These are phyloP conservation scores for Sinopyrophorus schimmeli DNA, from an alignment of 2,888 invertebrate genomes.

Conservation along the genomic window DNA sequence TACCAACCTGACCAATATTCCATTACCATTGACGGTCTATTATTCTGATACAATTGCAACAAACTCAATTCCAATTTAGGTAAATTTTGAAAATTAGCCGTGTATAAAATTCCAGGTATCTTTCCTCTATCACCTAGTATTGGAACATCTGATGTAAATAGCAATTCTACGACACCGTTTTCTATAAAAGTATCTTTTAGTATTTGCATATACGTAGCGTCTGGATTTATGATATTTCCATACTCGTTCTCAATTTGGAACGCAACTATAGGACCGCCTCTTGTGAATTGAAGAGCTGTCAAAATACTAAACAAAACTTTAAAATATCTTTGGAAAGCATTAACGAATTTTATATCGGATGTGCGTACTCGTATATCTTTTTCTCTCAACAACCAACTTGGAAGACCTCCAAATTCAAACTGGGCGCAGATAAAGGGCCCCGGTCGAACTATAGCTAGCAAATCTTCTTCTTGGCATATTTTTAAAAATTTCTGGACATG, in stretches of 20 bases:
- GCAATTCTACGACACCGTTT: slow-evolving; percentile 55
- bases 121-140: slow-evolving; percentile 15
- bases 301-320: slow-evolving; percentile 57
- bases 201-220: too few relatives aligned
- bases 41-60: slow-evolving; percentile 54
- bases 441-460: slow-evolving; percentile 78
- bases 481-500: slow-evolving; percentile 68
- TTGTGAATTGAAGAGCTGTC: slow-evolving; percentile 61
- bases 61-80: slow-evolving; percentile 52
- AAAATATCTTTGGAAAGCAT: slow-evolving; percentile 58
- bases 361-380: slow-evolving; percentile 56
- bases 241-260: slow-evolving; percentile 94
- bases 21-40: slow-evolving; percentile 61
- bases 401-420: slow-evolving; percentile 64
- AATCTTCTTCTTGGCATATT: slow-evolving; percentile 73
- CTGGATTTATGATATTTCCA: slow-evolving; percentile 74
- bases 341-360: slow-evolving; percentile 51
- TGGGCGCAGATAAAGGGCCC: slow-evolving; percentile 94
- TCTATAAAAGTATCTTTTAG: too few relatives aligned
- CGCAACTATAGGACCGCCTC: slow-evolving; percentile 85
- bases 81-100: slow-evolving; percentile 59
- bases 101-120: slow-evolving; percentile 55
- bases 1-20: slow-evolving; percentile 68
- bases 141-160: slow-evolving; percentile 59
- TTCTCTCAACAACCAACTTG: slow-evolving; percentile 46